Evolutionary conservation across 1,140 invertebrate genomes (phyloP), one percentile per base, ranked within the genome.

Genomic region (Drosophila murphyi): DNA sequence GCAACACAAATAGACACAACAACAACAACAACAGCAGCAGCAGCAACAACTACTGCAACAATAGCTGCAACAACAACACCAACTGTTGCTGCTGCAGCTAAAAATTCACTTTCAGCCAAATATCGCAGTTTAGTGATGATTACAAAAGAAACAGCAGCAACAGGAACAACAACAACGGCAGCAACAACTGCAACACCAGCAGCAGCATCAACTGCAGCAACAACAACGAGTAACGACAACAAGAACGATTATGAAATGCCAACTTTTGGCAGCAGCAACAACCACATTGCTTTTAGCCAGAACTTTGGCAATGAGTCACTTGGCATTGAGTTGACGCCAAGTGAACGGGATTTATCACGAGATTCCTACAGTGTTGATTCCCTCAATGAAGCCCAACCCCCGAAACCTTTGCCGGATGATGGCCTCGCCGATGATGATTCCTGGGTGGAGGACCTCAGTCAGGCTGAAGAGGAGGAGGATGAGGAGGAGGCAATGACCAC

Each of bases 81-180:
- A 43, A 47, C 61, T 12, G 29, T 60, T 50, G 43, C 51, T 56
- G 61, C 54, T 76, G 76, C 88, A 57, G 60, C 72, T 35, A 91
- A 88, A 64, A 88, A 78, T 77, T 91, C 91, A 65, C 86, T 92
- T 71, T 92, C 94, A 78, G 96, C 96, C 93, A 96, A 96, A 85
- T 97, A 96, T 91, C 96, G 95, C 79, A 97, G 96, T 93, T 94
- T 97, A 93, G 96, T 97, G 92, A 97, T 97, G 96, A 97, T 97
- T 93, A 97, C 76, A 95, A 96, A 93, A 95, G 96, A 91, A 69
- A 80, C 31, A 68, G 67, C 64, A 68, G 64, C 73, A 76, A 75
- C 67, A 70, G 31, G 61, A 70, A 59, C 54, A 69, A 10, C 63
- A 69, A 62, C 73, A 72, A 63, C 75, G 41, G 7, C 59, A 55